Conservation (phyloP, 1,140 invertebrate genomes). For the Ceratina australensis region DNA sequence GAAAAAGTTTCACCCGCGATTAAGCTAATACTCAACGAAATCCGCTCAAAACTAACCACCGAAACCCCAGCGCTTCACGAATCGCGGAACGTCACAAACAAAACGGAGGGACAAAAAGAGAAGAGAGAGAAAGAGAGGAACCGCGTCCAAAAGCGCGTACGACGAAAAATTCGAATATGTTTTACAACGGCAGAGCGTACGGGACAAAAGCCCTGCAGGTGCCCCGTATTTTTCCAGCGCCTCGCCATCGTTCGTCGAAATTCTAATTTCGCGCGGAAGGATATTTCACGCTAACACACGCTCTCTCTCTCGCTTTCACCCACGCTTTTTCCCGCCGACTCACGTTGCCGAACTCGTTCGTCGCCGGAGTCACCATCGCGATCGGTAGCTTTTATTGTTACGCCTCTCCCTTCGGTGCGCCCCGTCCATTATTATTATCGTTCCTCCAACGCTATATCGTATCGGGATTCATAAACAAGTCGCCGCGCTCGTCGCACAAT, state of each 20-base stretch:
- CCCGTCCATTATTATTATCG: conserved; percentile 47
- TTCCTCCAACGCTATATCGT: conserved; percentile 31
- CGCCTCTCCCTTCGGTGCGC: background rate
- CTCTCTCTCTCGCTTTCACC: background rate
- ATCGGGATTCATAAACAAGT: conserved; percentile 41
- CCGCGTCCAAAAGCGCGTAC: background rate
- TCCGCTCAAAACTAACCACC: background rate
- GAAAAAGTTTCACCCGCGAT: too few relatives aligned
- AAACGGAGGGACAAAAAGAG: background rate
- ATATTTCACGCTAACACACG: conserved; percentile 35
- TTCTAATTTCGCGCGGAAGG: conserved; percentile 39
- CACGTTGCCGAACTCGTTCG: conserved; percentile 24
- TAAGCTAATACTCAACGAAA: background rate
- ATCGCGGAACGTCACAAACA: background rate
- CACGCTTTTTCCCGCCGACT: background rate
- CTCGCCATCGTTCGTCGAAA: conserved; percentile 32
- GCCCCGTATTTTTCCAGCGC: conserved; percentile 24
- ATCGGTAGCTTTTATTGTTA: conserved; percentile 3
- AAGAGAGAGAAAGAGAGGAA: too few relatives aligned
- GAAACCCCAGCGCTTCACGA: background rate
- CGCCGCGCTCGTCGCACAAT: conserved; percentile 39
- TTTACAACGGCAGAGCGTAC: conserved; percentile 26
- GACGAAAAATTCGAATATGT: conserved; percentile 40
- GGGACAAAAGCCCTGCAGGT: conserved; percentile 19
- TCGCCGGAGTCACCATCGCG: background rate